Evolutionary conservation across 2,113 vertebrate genomes (phyloP).

Genomic region (Poicephalus gulielmi): DNA sequence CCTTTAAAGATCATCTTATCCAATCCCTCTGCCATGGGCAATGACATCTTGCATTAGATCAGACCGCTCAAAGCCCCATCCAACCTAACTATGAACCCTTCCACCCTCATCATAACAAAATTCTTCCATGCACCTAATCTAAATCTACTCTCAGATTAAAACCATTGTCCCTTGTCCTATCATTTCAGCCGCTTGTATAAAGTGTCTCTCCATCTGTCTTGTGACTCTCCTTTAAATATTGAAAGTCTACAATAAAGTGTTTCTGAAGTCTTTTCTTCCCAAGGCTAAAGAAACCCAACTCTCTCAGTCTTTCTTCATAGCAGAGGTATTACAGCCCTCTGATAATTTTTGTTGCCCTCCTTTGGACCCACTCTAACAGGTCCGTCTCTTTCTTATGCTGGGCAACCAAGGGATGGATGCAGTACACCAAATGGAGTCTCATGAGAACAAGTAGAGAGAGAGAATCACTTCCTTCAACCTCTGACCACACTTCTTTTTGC

Average conservation of each 20-base stretch:
- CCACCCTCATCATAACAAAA: background rate
- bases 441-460: background rate
- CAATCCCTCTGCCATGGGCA: background rate
- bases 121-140: background rate
- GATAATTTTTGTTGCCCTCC: background rate
- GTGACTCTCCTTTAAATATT: background rate
- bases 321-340: background rate
- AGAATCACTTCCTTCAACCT: background rate
- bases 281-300: background rate
- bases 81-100: background rate
- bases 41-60: background rate
- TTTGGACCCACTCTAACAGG: background rate
- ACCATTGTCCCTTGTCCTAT: background rate
- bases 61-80: background rate
- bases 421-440: background rate
- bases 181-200: background rate
- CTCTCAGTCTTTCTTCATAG: background rate
- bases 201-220: background rate
- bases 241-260: background rate
- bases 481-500: background rate
- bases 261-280: background rate
- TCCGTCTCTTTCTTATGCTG: background rate
- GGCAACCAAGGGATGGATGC: background rate
- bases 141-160: background rate
- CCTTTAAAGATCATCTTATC: background rate